Base-by-base conservation (phyloP, 2,888 invertebrate species). In the Apamea monoglypha region DNA sequence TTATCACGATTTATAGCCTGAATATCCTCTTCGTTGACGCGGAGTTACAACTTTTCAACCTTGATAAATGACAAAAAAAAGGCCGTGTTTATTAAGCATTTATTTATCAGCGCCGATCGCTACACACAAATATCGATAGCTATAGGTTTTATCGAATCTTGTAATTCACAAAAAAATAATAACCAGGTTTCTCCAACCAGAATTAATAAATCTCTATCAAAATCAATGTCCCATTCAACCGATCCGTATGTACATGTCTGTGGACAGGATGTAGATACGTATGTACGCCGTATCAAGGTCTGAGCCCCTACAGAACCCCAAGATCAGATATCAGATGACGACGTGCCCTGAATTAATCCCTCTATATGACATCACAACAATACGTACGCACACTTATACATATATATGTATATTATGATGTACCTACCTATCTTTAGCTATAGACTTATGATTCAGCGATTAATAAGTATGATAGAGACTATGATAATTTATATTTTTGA, bases 301-400 rank as follows among this genome's bases (percentile, higher is more conserved):
- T 91, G 90, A 92, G 91, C 93, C 94, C 94, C 93, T 87, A 89
- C 93, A 86, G 88, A 90, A 92, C 93, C 93, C 95, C 93, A 91
- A 92, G 95, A 96, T 96, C 96, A 93, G 96, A 96, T 96, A 96
- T 94, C 95, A 92, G 91, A 88, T 90, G 91, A 84, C 92, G 93
- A 96, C 96, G 96, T 96, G 96, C 93, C 93, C 93, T 92, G 95
- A 95, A 96, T 96, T 96, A 96, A 96, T 96, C 95, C 95, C 93
- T 93, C 93, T 90, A 92, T 94, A 93, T 94, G 95, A 94, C 94
- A 92, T 91, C 93, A 94, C 93, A 93, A 94, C 92, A 94, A 94
- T 92, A 90, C 88, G 80, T 83, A 83, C 88, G 76, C 76, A 83
- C 78, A 83, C 71, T 86, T 81, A 76, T 73, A 81, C 64, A 61